A percentile compares a stretch with the other conserved stretches of the same genome.
phyloP scores from a whole-genome alignment of 2,113 vertebrate species.

The Pantherophis guttatus region DNA sequence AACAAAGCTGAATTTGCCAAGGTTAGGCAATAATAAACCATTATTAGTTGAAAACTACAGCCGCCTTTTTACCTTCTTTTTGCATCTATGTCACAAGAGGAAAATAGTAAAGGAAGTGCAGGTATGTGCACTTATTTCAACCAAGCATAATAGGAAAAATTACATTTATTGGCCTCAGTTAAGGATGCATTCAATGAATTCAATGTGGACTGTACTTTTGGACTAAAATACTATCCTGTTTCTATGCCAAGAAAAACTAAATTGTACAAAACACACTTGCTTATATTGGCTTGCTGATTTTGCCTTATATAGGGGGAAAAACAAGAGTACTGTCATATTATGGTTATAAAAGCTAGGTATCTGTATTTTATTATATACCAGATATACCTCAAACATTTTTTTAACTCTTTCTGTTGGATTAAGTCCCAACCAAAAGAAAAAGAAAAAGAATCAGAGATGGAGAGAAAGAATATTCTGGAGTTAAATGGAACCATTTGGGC shows the following conservation, averaged over 20 bases:
- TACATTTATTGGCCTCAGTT: not conserved
- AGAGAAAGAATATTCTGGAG: not conserved
- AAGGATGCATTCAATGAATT: not conserved
- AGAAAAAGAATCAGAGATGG: not conserved
- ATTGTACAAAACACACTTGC: not conserved
- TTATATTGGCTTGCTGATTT: not conserved
- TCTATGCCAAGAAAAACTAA: not conserved
- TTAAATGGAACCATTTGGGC: not conserved
- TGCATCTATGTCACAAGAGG: not conserved
- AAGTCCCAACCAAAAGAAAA: not conserved
- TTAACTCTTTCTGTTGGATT: not conserved
- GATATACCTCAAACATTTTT: not conserved
- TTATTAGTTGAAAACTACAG: not conserved
- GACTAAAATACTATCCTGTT: not conserved
- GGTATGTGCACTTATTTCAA: not conserved
- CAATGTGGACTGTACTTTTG: not conserved
- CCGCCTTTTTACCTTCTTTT: not conserved
- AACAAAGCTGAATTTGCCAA: not conserved
- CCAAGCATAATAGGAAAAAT: not conserved
- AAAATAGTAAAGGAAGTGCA: not conserved
- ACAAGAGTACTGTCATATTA: not conserved
- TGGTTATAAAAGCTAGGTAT: no score
- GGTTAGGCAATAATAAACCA: not conserved
- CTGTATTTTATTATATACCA: not conserved
- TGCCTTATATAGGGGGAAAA: not conserved